A percentile compares a stretch with the other conserved stretches of the same genome.
Evolutionary conservation across 2,113 vertebrate species (phyloP).

Genomic region (Cyanoliseus patagonus): DNA sequence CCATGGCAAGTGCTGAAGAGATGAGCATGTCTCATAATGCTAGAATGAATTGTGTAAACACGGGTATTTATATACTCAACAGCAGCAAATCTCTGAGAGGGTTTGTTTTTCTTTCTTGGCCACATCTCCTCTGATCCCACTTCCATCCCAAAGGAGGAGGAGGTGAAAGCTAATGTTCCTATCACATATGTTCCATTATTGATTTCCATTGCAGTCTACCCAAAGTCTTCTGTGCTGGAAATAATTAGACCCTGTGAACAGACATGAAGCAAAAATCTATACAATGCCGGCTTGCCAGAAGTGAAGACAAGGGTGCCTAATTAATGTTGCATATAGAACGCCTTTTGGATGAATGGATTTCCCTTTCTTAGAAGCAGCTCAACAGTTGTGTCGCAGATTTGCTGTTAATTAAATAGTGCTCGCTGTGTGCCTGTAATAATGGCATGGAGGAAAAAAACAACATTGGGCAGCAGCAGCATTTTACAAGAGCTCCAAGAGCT

Average conservation of each 20-base stretch:
- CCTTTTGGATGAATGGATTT: constrained; percentile 70
- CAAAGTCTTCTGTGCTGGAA: constrained; percentile 49
- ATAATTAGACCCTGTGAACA: constrained; percentile 67
- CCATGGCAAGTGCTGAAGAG: not conserved
- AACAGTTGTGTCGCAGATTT: constrained; percentile 54
- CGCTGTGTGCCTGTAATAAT: constrained; percentile 51
- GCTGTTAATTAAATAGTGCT: constrained; percentile 73
- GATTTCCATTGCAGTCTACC: constrained; percentile 54
- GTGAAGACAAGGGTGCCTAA: constrained; percentile 69
- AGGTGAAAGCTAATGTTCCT: constrained; percentile 33
- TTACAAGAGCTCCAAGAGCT: constrained; percentile 30
- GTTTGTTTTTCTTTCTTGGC: not conserved
- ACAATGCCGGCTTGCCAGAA: constrained; percentile 47
- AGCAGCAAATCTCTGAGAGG: not conserved
- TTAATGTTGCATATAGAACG: constrained; percentile 72
- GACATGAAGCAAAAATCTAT: constrained; percentile 70
- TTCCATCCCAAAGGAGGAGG: constrained; percentile 1
- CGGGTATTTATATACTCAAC: not conserved
- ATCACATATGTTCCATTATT: constrained; percentile 30
- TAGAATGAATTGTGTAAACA: constrained; percentile 6
- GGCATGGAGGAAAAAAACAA: not conserved
- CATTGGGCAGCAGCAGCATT: not conserved
- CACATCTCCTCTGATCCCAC: not conserved
- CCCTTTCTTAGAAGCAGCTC: constrained; percentile 57
- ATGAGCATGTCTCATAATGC: not conserved